Percentiles rank a stretch among this genome's conserved stretches.
These are phyloP conservation scores for Eunapius fragilis DNA, from an alignment of 37 sponge, comb jelly and placozoan genomes.

Conservation along the genomic window DNA sequence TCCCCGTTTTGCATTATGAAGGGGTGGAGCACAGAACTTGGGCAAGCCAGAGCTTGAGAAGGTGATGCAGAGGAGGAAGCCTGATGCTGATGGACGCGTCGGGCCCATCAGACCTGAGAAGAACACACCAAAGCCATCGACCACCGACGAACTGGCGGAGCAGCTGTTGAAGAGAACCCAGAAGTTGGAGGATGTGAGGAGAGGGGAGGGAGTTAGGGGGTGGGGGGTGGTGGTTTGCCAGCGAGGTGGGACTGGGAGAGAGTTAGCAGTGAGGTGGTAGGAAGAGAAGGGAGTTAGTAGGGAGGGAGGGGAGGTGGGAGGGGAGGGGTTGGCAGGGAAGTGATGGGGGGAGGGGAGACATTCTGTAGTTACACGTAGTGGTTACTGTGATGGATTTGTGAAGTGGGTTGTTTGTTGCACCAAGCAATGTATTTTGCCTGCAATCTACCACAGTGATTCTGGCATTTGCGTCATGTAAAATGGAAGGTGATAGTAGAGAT, in stretches of 20 bases:
- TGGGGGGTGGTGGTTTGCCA: not conserved
- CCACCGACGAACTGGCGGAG: constrained; percentile 51
- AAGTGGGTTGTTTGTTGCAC: no score
- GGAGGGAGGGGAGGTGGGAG: not conserved
- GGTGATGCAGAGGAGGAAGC: constrained; percentile 54
- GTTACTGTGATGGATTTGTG: no score
- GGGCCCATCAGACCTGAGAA: constrained; percentile 45
- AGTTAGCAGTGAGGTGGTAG: no score
- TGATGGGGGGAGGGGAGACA: not conserved
- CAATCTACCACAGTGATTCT: no score
- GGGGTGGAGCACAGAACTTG: constrained; percentile 51
- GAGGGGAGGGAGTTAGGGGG: not conserved
- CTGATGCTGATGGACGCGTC: constrained; percentile 54
- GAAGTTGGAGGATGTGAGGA: constrained; percentile 50
- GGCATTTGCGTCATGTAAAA: no score
- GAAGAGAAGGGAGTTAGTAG: no score
- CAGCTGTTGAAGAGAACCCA: constrained; percentile 61
- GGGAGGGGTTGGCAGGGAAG: not conserved
- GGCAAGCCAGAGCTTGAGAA: constrained; percentile 67
- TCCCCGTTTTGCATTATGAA: no score
- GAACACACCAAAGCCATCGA: not conserved
- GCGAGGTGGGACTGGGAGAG: not conserved
- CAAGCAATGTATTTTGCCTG: no score
- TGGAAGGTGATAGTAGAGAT: no score
- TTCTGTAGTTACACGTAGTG: no score